These are phyloP conservation scores for Condylura cristata DNA, from an alignment of 2,113 vertebrate species.

Conservation along the genomic window DNA sequence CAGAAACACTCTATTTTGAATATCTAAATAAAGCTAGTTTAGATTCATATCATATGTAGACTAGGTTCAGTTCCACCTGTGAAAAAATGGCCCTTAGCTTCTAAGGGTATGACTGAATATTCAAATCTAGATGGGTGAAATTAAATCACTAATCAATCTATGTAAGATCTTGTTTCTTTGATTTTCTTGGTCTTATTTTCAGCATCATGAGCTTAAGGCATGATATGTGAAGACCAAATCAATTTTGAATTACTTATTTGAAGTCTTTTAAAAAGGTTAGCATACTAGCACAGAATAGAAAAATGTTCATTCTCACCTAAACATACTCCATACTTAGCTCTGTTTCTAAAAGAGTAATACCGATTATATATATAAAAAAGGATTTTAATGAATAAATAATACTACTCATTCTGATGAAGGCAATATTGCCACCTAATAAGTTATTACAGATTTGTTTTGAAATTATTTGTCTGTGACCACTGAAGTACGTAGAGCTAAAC, in stretches of 20 bases:
- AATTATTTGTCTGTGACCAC: background rate
- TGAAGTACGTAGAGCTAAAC: background rate
- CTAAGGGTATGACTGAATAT: background rate
- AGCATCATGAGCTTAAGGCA: background rate
- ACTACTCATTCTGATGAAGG: background rate
- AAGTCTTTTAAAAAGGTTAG: background rate
- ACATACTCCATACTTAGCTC: background rate
- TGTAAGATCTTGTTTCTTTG: background rate
- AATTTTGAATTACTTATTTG: background rate
- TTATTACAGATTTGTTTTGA: conserved; percentile 33
- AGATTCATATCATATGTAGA: background rate
- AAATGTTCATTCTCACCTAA: background rate
- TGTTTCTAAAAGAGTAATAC: conserved; percentile 17
- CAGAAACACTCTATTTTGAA: too few species aligned
- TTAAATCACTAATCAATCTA: background rate
- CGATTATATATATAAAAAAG: background rate
- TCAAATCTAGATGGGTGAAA: background rate
- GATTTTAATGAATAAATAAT: conserved; percentile 3
- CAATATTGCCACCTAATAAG: background rate
- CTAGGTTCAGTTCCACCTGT: background rate
- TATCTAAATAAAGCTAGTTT: too few species aligned
- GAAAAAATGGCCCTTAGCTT: background rate
- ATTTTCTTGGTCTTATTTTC: background rate
- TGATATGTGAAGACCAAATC: background rate
- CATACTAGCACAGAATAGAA: conserved; percentile 22